These are phyloP conservation scores for Euura saliciscinereae DNA, from an alignment of 1,140 invertebrate genomes.

Conservation along the genomic window DNA sequence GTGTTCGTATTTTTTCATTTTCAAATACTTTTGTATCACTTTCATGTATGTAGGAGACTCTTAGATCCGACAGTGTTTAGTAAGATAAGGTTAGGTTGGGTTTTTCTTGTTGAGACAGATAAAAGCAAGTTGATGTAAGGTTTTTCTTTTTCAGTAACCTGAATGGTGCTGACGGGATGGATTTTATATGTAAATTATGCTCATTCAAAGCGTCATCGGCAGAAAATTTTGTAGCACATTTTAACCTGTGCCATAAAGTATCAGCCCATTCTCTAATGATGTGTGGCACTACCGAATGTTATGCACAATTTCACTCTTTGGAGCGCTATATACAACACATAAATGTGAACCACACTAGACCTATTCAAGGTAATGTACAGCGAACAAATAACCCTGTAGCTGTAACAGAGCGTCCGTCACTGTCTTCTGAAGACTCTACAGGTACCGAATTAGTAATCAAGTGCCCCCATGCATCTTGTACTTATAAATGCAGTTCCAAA, in stretches of 20 bases:
- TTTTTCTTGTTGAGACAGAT: background rate
- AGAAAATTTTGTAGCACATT: background rate
- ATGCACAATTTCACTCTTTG: background rate
- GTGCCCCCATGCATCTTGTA: background rate
- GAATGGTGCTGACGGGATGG: background rate
- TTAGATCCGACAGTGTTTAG: background rate
- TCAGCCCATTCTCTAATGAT: background rate
- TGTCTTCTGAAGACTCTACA: background rate
- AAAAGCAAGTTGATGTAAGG: background rate
- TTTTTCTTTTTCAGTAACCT: background rate
- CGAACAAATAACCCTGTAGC: background rate
- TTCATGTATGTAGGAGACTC: background rate
- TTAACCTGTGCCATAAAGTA: conserved; percentile 1
- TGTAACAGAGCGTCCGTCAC: background rate
- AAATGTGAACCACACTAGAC: background rate
- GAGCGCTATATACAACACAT: background rate
- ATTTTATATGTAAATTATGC: background rate
- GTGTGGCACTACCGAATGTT: background rate
- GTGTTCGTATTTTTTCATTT: background rate
- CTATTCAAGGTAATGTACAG: background rate
- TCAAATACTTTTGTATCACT: background rate
- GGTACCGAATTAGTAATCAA: background rate
- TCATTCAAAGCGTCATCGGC: background rate
- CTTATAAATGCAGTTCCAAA: conserved; percentile 1
- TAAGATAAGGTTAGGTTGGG: background rate